Evolutionary conservation across 2,888 invertebrate genomes (phyloP), one percentile per base, ranked within the genome.

Genomic region (Calephelis perditalis): DNA sequence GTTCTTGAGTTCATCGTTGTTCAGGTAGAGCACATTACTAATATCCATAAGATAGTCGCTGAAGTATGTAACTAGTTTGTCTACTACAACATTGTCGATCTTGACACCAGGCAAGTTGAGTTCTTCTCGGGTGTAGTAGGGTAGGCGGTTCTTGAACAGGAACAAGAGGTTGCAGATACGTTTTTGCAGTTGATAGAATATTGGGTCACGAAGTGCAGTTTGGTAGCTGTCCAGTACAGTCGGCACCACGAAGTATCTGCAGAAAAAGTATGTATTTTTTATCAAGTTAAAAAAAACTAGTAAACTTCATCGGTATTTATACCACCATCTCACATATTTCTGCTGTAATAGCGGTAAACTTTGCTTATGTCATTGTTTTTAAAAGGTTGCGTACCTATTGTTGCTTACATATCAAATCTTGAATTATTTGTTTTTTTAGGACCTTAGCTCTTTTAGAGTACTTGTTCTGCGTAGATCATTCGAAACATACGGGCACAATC

Each of bases 151-250:
- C 74, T 94, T 94, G 89, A 92, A 94, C 59, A 92, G 87, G 68
- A 86, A 79, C 73, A 93, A 91, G 59, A 89, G 86, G 64, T 91
- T 78, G 47, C 91, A 73, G 63, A 94, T 84, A 61, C 92, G 92
- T 77, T 94, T 93, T 74, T 93, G 93, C 63, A 95, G 81, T 67
- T 92, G 91, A 79, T 93, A 95, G 91, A 94, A 95, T 55, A 94
- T 91, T n/a, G 95, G 95, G 75, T 95, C 95, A 65, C 95, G 93
- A 67, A 94, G 81, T 70, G 93, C 92, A 5, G 94, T 94, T 71
- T 92, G 91, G 72, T 92, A 93, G 68, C 91, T 88, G 71, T 94
- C 92, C 68, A 94, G 79, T 5, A 92, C 86, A 10, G 92, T 87
- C 36, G 94, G 93, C 10, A 85, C 75, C 7, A 91, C 81, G 68